These are phyloP conservation scores for Hydrocynus forskahlii DNA, from an alignment of 2,797 vertebrate genomes.

Conservation along the genomic window DNA sequence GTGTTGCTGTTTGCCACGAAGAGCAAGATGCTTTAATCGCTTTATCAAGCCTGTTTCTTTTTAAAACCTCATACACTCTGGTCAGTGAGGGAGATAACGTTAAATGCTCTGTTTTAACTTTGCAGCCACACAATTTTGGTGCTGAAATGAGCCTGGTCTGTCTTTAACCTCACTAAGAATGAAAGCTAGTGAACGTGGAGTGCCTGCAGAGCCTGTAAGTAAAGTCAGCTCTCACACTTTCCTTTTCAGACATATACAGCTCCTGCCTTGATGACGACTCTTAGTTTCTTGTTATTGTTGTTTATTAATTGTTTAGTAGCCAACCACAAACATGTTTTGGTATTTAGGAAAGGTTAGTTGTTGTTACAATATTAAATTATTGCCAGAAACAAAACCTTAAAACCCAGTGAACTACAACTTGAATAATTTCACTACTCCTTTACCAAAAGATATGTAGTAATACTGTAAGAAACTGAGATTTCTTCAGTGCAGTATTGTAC, in stretches of 20 bases:
- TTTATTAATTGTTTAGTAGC: neutral
- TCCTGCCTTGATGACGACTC: neutral
- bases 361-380: too few species aligned
- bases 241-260: neutral
- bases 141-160: constrained; percentile 16
- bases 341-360: too few species aligned
- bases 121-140: neutral
- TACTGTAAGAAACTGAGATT: too few species aligned
- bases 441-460: too few species aligned
- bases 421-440: too few species aligned
- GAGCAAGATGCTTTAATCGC: constrained; percentile 46
- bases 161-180: constrained; percentile 11
- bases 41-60: neutral
- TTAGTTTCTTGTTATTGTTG: neutral
- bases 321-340: too few species aligned
- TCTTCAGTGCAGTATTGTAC: too few species aligned
- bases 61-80: neutral
- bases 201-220: constrained; percentile 34
- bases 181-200: constrained; percentile 22
- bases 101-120: neutral
- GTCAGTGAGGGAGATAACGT: neutral
- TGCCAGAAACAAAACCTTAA: too few species aligned
- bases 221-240: constrained; percentile 24
- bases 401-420: too few species aligned
- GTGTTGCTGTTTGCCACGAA: constrained; percentile 59